phyloP scores from a whole-genome alignment of 2,888 invertebrate genomes.

The Gastracanthus pulcherrimus region DNA sequence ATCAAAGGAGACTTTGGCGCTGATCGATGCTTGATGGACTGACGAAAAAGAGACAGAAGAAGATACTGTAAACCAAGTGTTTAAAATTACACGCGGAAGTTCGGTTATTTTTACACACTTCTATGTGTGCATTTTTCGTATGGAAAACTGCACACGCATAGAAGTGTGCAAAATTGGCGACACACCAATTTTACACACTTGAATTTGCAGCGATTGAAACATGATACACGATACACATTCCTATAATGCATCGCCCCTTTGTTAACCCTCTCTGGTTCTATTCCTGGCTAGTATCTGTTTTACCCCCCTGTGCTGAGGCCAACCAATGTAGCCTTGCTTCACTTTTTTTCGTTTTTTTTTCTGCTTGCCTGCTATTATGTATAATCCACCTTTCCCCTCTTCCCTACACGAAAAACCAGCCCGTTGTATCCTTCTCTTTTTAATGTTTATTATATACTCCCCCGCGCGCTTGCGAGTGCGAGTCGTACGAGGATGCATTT shows the following conservation, averaged over 20 bases:
- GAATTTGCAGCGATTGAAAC: too few species aligned
- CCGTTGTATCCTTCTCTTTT: slow-evolving; percentile 30
- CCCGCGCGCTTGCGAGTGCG: neutral
- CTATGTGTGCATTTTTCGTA: too few species aligned
- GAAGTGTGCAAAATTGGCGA: too few species aligned
- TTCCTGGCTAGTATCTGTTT: slow-evolving; percentile 37
- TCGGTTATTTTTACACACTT: too few species aligned
- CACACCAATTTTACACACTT: too few species aligned
- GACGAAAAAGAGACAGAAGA: too few species aligned
- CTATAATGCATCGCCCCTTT: slow-evolving; percentile 57
- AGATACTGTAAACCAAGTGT: too few species aligned
- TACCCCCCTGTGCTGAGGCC: slow-evolving; percentile 34
- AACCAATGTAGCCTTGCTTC: slow-evolving; percentile 33
- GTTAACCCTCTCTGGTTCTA: slow-evolving; percentile 13
- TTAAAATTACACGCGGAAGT: too few species aligned
- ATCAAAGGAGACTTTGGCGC: too few species aligned
- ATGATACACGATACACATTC: slow-evolving; percentile 12
- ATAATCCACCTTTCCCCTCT: neutral
- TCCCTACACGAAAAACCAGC: neutral
- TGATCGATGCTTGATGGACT: too few species aligned
- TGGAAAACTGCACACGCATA: neutral
- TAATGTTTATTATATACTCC: slow-evolving; percentile 20
- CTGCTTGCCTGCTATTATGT: slow-evolving; percentile 34
- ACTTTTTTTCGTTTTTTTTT: slow-evolving; percentile 19
- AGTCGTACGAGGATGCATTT: neutral